Conservation (phyloP, 2,797 vertebrate species). For the Odontamblyopus lacepedii region DNA sequence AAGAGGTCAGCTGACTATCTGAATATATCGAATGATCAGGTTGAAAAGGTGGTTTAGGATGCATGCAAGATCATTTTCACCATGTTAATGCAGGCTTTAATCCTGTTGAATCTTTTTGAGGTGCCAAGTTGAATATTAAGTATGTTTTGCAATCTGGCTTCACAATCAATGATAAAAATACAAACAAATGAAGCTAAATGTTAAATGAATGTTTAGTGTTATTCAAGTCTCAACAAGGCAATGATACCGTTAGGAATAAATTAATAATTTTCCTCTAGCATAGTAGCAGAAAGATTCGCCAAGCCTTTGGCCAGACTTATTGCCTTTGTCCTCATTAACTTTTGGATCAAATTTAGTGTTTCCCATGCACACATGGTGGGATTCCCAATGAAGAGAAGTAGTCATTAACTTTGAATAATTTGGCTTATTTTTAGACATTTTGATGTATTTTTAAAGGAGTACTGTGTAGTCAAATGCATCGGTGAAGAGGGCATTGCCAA, state of each 20-base stretch:
- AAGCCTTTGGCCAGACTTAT: constrained; percentile 12
- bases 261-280: not conserved
- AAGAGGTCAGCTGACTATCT: not conserved
- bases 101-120: not conserved
- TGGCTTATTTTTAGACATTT: not conserved
- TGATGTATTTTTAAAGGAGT: constrained; percentile 22
- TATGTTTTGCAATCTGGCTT: not conserved
- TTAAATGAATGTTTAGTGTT: not conserved
- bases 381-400: not conserved
- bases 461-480: constrained; percentile 23
- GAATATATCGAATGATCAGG: not conserved
- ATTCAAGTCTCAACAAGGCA: not conserved
- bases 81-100: not conserved
- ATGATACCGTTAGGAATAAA: not conserved
- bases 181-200: not conserved
- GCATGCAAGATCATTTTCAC: not conserved
- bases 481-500: not conserved
- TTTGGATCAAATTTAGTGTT: constrained; percentile 11
- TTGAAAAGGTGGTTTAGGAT: not conserved
- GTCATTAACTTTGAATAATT: not conserved
- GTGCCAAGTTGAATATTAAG: not conserved
- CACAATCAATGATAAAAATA: not conserved
- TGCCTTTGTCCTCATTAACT: not conserved
- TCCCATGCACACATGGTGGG: constrained; percentile 4
- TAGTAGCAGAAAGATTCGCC: constrained; percentile 1